These are phyloP conservation scores for Dolichotis patagonum DNA, from an alignment of 2,113 vertebrate genomes.

Conservation along the genomic window DNA sequence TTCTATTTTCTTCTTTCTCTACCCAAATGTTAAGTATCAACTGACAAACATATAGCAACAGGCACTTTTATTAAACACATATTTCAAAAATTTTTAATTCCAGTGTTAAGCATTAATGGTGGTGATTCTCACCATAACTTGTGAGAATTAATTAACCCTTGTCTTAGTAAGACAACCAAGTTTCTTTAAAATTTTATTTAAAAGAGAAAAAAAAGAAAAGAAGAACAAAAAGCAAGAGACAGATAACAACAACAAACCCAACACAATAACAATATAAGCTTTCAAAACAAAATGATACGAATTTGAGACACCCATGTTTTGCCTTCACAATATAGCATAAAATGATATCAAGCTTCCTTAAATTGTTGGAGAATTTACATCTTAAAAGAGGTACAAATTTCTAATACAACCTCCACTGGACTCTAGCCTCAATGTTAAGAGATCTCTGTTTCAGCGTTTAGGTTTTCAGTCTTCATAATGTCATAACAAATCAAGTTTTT, in stretches of 20 bases:
- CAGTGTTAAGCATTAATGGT: not conserved
- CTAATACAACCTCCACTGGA: not conserved
- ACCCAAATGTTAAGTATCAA: not conserved
- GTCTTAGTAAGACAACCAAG: not conserved
- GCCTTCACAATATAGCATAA: not conserved
- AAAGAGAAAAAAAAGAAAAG: no score
- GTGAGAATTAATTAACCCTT: constrained; percentile 56
- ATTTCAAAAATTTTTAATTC: constrained; percentile 64
- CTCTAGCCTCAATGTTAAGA: constrained; percentile 1
- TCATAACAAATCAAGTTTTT: not conserved
- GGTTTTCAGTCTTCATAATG: not conserved
- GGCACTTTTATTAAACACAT: constrained; percentile 26
- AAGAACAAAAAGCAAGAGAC: no score
- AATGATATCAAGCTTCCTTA: not conserved
- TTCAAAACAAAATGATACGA: no score
- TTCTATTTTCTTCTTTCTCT: not conserved
- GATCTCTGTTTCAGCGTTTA: not conserved
- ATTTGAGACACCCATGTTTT: not conserved
- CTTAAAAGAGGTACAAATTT: constrained; percentile 39
- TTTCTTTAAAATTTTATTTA: not conserved
- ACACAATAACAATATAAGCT: no score
- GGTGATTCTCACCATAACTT: constrained; percentile 27
- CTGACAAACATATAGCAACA: constrained; percentile 9
- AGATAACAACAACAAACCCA: no score
- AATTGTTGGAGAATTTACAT: constrained; percentile 13